Conservation (phyloP, 35 echinoderm and acorn worm species). For the Heliocidaris erythrogramma region DNA sequence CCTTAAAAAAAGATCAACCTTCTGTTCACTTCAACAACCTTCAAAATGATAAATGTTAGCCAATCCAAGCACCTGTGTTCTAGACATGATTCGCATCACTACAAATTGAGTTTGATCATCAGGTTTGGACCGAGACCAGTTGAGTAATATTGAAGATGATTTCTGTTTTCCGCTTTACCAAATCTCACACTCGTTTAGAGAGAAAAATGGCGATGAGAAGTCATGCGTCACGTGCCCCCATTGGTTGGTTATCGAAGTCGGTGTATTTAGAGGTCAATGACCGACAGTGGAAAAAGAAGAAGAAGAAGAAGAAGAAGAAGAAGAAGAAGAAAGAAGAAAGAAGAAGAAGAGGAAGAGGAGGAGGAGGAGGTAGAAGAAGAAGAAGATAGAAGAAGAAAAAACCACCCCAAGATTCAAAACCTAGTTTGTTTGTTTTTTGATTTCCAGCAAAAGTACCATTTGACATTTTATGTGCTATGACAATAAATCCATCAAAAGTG, state of each 20-base stretch:
- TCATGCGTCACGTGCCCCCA: background rate
- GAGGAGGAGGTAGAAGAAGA: too few species aligned
- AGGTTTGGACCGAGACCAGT: background rate
- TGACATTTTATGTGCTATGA: too few species aligned
- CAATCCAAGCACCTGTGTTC: background rate
- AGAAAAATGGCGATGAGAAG: background rate
- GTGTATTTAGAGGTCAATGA: background rate
- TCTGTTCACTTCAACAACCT: background rate
- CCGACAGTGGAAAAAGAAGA: background rate
- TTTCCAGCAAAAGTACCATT: too few species aligned
- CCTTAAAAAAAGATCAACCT: too few species aligned
- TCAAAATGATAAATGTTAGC: background rate
- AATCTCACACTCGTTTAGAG: background rate
- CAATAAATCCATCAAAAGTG: too few species aligned
- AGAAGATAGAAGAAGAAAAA: too few species aligned
- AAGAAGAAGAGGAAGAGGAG: too few species aligned
- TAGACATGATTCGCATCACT: background rate
- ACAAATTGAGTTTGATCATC: background rate
- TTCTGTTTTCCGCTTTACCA: background rate
- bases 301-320: background rate
- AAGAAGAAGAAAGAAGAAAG: too few species aligned
- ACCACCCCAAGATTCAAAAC: too few species aligned
- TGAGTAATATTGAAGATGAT: conserved; percentile 5
- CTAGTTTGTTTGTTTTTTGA: too few species aligned
- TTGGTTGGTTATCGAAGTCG: background rate